These are phyloP conservation scores for Monochamus saltuarius DNA, from an alignment of 1,140 invertebrate species.

Conservation along the genomic window DNA sequence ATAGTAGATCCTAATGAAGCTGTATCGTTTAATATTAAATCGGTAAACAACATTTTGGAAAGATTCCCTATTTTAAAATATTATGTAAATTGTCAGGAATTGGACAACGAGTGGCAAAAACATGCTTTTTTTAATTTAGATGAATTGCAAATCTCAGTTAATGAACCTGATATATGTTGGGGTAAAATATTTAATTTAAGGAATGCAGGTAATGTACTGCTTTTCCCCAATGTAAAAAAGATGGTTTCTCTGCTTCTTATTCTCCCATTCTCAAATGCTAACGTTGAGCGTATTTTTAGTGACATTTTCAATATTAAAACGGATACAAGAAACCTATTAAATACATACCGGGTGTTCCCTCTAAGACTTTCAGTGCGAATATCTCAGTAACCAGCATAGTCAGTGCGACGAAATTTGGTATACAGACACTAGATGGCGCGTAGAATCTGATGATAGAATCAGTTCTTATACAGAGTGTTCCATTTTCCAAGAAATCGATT, in stretches of 20 bases:
- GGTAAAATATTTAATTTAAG: constrained; percentile 1
- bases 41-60: background rate
- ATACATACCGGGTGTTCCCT: too few species aligned
- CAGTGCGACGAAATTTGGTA: too few species aligned
- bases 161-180: constrained; percentile 2
- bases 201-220: background rate
- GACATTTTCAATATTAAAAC: background rate
- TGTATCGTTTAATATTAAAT: background rate
- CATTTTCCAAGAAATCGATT: too few species aligned
- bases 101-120: constrained; percentile 12
- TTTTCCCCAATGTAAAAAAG: background rate
- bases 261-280: constrained; percentile 1
- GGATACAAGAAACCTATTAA: background rate
- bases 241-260: background rate
- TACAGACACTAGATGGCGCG: too few species aligned
- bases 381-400: too few species aligned
- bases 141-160: too few species aligned
- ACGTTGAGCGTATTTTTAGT: constrained; percentile 2
- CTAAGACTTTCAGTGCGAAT: too few species aligned
- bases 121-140: background rate
- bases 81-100: background rate
- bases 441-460: too few species aligned
- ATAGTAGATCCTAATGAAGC: constrained; percentile 1
- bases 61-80: constrained; percentile 10
- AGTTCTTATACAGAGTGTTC: too few species aligned